Evolutionary conservation across 2,797 vertebrate genomes (phyloP).

Genomic region (Coregonus suidteri): DNA sequence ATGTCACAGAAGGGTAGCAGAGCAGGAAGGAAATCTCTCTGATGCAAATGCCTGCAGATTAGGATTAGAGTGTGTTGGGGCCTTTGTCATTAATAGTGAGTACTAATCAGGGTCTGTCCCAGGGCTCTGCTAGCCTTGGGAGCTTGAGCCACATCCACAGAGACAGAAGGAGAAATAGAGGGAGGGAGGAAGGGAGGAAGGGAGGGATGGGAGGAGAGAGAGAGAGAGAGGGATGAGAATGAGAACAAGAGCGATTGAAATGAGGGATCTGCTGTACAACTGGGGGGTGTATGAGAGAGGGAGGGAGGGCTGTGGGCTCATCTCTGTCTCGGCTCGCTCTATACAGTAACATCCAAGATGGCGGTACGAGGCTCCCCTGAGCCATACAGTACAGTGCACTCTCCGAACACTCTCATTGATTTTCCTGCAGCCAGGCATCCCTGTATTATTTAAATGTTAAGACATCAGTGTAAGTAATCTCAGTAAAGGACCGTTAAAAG

Average conservation of each 20-base stretch:
- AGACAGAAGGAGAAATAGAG: slow-evolving; percentile 42
- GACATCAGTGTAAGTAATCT: slow-evolving; percentile 65
- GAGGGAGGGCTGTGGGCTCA: slow-evolving; percentile 32
- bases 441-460: slow-evolving; percentile 73
- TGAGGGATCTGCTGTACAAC: slow-evolving; percentile 15
- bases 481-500: slow-evolving; percentile 65
- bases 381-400: slow-evolving; percentile 35
- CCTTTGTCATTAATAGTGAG: slow-evolving; percentile 74
- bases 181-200: slow-evolving; percentile 25
- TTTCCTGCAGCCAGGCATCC: slow-evolving; percentile 53
- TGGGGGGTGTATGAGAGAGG: not conserved
- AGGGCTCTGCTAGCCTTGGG: slow-evolving; percentile 61
- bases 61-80: slow-evolving; percentile 66
- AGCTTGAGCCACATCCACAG: slow-evolving; percentile 56
- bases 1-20: slow-evolving; percentile 52
- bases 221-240: slow-evolving; percentile 24
- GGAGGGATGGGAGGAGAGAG: slow-evolving; percentile 30
- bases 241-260: slow-evolving; percentile 27
- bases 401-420: slow-evolving; percentile 58
- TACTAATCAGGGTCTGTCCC: slow-evolving; percentile 77
- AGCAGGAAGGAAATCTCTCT: slow-evolving; percentile 50
- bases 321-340: slow-evolving; percentile 49
- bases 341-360: slow-evolving; percentile 51
- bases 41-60: slow-evolving; percentile 61
- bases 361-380: slow-evolving; percentile 45